These are phyloP conservation scores for Coryphaenoides rupestris DNA, from an alignment of 2,113 vertebrate genomes.

Conservation along the genomic window DNA sequence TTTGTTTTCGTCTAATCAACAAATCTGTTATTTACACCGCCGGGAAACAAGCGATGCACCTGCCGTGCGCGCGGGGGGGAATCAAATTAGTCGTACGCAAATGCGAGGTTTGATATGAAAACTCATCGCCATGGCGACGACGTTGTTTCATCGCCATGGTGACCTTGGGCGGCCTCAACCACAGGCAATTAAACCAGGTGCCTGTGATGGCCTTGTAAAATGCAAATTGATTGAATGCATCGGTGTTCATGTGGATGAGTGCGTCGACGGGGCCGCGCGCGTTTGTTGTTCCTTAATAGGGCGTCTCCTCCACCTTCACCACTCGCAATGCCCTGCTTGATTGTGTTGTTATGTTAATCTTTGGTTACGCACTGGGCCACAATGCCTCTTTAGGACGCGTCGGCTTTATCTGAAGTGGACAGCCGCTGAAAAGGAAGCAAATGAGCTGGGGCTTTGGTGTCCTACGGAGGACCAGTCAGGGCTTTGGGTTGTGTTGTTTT, in stretches of 20 bases:
- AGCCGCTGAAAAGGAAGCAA: slow-evolving; percentile 19
- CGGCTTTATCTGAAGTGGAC: slow-evolving; percentile 41
- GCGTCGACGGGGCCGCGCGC: slow-evolving; percentile 50
- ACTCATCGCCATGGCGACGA: slow-evolving; percentile 51
- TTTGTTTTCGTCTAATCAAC: too few species aligned
- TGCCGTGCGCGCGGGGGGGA: not conserved
- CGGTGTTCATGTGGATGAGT: slow-evolving; percentile 57
- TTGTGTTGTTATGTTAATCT: slow-evolving; percentile 68
- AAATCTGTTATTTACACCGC: too few species aligned
- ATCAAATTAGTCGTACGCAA: slow-evolving; percentile 26
- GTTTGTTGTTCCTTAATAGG: slow-evolving; percentile 66
- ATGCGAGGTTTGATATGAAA: slow-evolving; percentile 43
- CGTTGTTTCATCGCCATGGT: slow-evolving; percentile 42
- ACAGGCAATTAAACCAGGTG: slow-evolving; percentile 46
- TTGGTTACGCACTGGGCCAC: slow-evolving; percentile 64
- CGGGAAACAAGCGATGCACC: too few species aligned
- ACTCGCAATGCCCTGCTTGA: slow-evolving; percentile 58
- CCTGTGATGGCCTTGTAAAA: slow-evolving; percentile 64
- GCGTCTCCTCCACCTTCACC: slow-evolving; percentile 69
- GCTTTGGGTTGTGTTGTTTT: too few species aligned
- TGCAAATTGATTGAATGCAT: slow-evolving; percentile 66
- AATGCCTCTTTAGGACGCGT: slow-evolving; percentile 50
- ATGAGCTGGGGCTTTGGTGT: slow-evolving; percentile 1
- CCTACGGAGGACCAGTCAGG: too few species aligned
- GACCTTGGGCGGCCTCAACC: slow-evolving; percentile 46